phyloP scores from a whole-genome alignment of 1,140 invertebrate species.

The Penaeus japonicus region DNA sequence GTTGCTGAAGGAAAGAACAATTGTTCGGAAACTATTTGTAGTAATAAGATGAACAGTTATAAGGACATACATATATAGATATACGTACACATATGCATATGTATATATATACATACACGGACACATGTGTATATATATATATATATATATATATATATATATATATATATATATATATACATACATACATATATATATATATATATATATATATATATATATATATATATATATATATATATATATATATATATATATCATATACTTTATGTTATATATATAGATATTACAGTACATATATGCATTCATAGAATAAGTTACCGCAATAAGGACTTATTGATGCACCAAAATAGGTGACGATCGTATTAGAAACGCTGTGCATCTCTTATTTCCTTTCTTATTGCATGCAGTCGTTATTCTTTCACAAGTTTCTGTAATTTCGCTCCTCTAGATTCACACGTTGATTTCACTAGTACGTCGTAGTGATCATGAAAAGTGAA shows the following conservation, averaged over 20 bases:
- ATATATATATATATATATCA: background rate
- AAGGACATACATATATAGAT: background rate
- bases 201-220: background rate
- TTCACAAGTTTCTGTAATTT: too few species aligned
- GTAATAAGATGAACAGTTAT: background rate
- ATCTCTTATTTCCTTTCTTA: too few species aligned
- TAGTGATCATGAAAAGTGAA: too few species aligned
- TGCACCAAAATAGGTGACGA: too few species aligned
- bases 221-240: background rate
- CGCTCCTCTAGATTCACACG: too few species aligned
- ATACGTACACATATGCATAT: background rate
- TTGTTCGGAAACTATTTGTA: background rate
- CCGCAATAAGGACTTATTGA: background rate
- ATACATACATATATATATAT: background rate
- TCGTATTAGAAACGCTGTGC: too few species aligned
- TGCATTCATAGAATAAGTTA: background rate
- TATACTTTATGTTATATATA: background rate
- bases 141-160: background rate
- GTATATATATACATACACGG: background rate
- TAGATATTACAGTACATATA: background rate
- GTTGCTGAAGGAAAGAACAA: background rate
- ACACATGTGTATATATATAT: background rate
- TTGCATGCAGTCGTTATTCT: too few species aligned
- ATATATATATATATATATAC: background rate
- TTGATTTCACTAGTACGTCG: too few species aligned